A percentile compares a stretch with the other conserved stretches of the same genome.
Evolutionary conservation across 2,113 vertebrate genomes (phyloP).

Genomic region (Nematolebias whitei): DNA sequence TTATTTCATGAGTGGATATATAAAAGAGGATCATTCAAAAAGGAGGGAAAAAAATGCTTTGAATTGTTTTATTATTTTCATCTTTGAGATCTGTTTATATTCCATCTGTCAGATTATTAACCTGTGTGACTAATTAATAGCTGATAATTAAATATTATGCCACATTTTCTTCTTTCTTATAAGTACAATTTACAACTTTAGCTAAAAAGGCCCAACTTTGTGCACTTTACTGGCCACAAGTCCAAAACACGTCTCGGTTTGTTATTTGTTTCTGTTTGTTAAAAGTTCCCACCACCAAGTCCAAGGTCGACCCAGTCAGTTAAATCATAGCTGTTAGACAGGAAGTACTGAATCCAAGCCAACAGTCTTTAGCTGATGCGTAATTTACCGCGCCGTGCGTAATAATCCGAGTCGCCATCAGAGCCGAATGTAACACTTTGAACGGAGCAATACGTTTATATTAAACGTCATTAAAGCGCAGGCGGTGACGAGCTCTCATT

Average conservation of each 20-base stretch:
- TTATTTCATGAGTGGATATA: neutral
- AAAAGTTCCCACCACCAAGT: conserved; percentile 18
- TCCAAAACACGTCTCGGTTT: neutral
- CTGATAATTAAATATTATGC: neutral
- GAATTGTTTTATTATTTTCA: neutral
- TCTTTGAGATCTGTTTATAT: neutral
- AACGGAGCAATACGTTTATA: conserved; percentile 81
- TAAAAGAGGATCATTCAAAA: neutral
- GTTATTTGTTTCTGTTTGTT: conserved; percentile 10
- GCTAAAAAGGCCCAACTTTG: neutral
- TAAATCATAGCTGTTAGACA: conserved; percentile 39
- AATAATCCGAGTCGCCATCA: conserved; percentile 71
- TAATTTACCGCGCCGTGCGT: conserved; percentile 74
- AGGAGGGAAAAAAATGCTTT: neutral
- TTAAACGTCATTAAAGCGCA: conserved; percentile 81
- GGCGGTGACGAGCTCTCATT: conserved; percentile 89
- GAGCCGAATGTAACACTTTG: conserved; percentile 68
- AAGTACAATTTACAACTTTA: neutral
- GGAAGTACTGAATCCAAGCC: conserved; percentile 59
- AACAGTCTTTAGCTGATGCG: conserved; percentile 70
- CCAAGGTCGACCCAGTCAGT: conserved; percentile 31
- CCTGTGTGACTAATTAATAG: neutral
- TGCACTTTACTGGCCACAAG: no score
- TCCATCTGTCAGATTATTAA: neutral
- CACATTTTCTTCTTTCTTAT: no score